A percentile compares a stretch with the other conserved stretches of the same genome.
These are phyloP conservation scores for Hydra vulgaris DNA, from an alignment of 30 jellyfish, hydroid and myxozoan species.

Conservation along the genomic window DNA sequence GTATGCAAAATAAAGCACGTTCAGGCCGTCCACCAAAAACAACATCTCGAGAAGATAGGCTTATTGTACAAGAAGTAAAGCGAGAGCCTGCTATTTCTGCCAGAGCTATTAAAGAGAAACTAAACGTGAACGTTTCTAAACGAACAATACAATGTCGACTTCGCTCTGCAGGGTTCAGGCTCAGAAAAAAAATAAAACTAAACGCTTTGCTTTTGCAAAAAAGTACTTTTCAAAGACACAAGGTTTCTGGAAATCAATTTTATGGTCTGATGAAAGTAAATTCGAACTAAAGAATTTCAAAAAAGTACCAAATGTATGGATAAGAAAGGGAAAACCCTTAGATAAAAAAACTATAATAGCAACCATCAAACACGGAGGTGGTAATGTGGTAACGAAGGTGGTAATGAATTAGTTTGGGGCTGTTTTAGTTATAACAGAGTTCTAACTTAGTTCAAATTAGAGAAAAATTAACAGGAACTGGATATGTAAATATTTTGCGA, in stretches of 20 bases:
- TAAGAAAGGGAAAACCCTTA: background rate
- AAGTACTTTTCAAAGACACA: too few relatives aligned
- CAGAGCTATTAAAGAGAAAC: background rate
- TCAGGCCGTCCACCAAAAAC: background rate
- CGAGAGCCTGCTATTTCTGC: background rate
- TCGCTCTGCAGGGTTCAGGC: background rate
- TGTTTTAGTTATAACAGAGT: background rate
- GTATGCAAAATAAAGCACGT: background rate
- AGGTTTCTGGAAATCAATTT: background rate
- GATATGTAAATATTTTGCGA: background rate
- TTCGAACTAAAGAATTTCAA: background rate
- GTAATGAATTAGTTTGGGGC: background rate
- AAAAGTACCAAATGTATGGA: background rate
- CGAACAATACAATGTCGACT: background rate
- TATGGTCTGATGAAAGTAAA: background rate
- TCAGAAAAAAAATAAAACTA: background rate
- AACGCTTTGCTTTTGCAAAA: too few relatives aligned
- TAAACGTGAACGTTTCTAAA: background rate
- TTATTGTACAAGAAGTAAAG: background rate
- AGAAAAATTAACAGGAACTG: background rate
- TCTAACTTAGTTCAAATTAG: background rate
- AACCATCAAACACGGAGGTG: background rate
- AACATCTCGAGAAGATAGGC: background rate
- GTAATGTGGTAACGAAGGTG: background rate
- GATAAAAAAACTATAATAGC: background rate